Evolutionary conservation across 2,113 vertebrate genomes (phyloP), one percentile per base, ranked within the genome.

Genomic region (Oenanthe melanoleuca): DNA sequence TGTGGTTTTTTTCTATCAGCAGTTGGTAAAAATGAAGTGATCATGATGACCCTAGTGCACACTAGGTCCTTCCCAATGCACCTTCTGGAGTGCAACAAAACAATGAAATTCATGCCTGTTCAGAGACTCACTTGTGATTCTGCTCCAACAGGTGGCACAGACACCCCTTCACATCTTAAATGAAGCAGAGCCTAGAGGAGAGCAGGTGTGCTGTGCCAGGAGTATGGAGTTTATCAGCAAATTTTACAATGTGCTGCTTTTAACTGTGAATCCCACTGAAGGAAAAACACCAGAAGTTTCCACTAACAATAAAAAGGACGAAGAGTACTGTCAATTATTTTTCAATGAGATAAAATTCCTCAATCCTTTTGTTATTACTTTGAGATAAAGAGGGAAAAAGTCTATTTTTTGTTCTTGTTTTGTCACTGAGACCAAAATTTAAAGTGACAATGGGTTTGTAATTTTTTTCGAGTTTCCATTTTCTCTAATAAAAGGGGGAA

Each of bases 31-130:
- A 86, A 37, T 37, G 3, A 59, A 28, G 14, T 55, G 25, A 12
- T 59, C 2, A 2, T 18, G 17, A n/a, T 31, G 75, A 55, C 2
- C 5, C 6, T 31, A 17, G 7, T 38, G 4, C 37, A 29, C 6
- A 3, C 2, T 65, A n/a, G 5, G 5, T 34, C 0, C 0, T 29
- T 78, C n/a, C 21, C 15, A 67, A 5, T 11, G 31, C 8, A 0
- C 12, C 14, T 84, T 61, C 31, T 74, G 42, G 52, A 50, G 38
- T n/a, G 11, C 29, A 57, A 20, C 14, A 85, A 34, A 92, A 44
- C 6, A 11, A 12, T 5, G 12, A 90, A 82, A 92, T 45, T 86
- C 18, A 14, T 23, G 44, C 26, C 6, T 74, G 7, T 66, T 66
- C 74, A 85, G 47, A 53, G 25, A 20, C 18, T 40, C 19, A 28